Evolutionary conservation across 2,113 vertebrate genomes (phyloP), one percentile per base, ranked within the genome.

Genomic region (Coryphaenoides rupestris): DNA sequence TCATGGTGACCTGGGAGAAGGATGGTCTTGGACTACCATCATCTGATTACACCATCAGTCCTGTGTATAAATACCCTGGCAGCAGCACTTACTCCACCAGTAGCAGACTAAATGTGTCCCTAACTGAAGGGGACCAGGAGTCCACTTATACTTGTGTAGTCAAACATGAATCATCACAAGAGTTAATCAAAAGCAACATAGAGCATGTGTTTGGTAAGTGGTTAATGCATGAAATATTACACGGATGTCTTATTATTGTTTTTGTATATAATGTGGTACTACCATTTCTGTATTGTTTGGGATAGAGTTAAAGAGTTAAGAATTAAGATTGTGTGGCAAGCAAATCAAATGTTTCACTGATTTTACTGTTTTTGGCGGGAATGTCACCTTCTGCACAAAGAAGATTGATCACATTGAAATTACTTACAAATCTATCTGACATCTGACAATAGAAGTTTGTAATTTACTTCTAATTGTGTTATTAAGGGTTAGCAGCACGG

Each of bases 201-300:
- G 68, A 55, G 3, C 62, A 87, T 62, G 58, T 85, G 9, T 89
- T 85, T 70, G 86, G 88, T 90, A 55, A 74, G 87, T 46, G 66
- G 14, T 19, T 1, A 19, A 45, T 53, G 52, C 24, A 26, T 26
- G 15, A 54, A 54, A 54, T 54, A 54, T 19, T 55, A 21, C 19
- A 55, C 33, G 9, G 33, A 40, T 40, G 33, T 40, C 33, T 40
- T 40, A n/a, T n/a, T n/a, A n/a, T 40, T 40, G 33, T 40, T 40
- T 40, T 40, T 40, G 13, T 12, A 40, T 13, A 40, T 40, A 12
- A 40, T 40, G 33, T 40, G 13, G 33, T 40, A 40, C 33, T 40
- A 40, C 33, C 2, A 40, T 40, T 40, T 0, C 33, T 10, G 33
- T 40, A 12, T 40, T 40, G 33, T 40, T 40, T 40, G 6, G 1